Percentiles rank a stretch among this genome's conserved stretches.
phyloP scores from a whole-genome alignment of 2,797 vertebrate genomes.

The Mus spretus region DNA sequence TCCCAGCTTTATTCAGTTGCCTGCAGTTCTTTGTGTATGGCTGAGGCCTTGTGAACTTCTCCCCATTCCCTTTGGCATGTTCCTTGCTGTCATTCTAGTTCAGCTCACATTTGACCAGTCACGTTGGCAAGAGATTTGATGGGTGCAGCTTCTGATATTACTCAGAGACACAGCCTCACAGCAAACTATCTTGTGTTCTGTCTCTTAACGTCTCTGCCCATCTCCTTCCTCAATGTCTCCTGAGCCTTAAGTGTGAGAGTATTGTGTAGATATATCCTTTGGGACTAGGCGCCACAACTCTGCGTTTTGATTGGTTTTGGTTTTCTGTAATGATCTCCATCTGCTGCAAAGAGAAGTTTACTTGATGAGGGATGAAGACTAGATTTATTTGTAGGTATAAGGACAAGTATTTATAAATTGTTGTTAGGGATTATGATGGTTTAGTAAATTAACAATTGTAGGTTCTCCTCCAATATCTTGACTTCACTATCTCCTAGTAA shows the following conservation, averaged over 20 bases:
- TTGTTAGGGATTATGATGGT: background rate
- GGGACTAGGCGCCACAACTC: background rate
- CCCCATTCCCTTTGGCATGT: background rate
- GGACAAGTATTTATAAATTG: background rate
- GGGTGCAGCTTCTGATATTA: background rate
- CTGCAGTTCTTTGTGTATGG: background rate
- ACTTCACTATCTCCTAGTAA: background rate
- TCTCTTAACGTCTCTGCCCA: background rate
- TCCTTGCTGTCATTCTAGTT: background rate
- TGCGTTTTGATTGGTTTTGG: background rate
- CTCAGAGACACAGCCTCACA: background rate
- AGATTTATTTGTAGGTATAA: background rate
- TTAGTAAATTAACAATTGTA: background rate
- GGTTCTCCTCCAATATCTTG: background rate
- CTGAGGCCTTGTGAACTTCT: background rate
- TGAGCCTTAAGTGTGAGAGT: background rate
- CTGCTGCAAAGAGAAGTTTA: background rate
- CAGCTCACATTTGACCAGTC: background rate
- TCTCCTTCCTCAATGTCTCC: background rate
- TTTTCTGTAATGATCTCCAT: background rate
- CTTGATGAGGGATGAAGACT: background rate
- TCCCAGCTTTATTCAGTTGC: background rate
- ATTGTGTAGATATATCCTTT: background rate
- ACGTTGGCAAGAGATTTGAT: background rate
- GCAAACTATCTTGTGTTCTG: background rate